Base-by-base conservation (phyloP, 1,140 invertebrate genomes). In the Habropoda laboriosa region DNA sequence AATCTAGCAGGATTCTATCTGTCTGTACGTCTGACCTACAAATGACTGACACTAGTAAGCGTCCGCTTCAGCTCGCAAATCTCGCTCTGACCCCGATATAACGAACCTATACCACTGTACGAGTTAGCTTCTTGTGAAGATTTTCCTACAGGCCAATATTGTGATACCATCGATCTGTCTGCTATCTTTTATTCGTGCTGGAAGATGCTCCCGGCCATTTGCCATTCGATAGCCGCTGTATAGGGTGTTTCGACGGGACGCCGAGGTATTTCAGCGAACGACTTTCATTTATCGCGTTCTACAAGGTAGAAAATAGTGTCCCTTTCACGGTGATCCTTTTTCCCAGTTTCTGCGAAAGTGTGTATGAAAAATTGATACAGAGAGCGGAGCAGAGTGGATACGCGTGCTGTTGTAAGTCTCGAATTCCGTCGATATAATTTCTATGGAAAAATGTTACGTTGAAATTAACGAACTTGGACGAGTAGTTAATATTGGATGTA, bases 11-110 rank as follows among this genome's bases (percentile, higher is more conserved):
- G 45, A 5, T 75, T 32, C 35, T 64, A 40, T 66, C 49, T 45
- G 7, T 64, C 10, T n/a, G 58, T 61, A 38, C 27, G 79, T 66
- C 73, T 81, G 79, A 84, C 70, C 70, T 68, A 63, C 32, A 42
- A 70, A 68, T 27, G 74, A 53, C 47, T 47, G 55, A 47, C 57
- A 81, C 82, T 64, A 84, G 79, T 81, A 74, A 80, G 55, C 67
- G 45, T 57, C 49, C 55, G 58, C 55, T 55, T 74, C 72, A 64
- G 27, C 79, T n/a, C 49, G 60, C 78, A 64, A 81, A 71, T 61
- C 74, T 73, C 66, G 42, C n/a, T 64, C 45, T 58, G 60, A 58
- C 55, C 35, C 38, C 58, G 49, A 40, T 30, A 42, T 57, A 73
- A 79, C 77, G 68, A 57, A 51, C 40, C 51, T 64, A 45, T 27